Evolutionary conservation across 1,140 invertebrate genomes (phyloP), one percentile per base, ranked within the genome.

Genomic region (Zaprionus capensis): DNA sequence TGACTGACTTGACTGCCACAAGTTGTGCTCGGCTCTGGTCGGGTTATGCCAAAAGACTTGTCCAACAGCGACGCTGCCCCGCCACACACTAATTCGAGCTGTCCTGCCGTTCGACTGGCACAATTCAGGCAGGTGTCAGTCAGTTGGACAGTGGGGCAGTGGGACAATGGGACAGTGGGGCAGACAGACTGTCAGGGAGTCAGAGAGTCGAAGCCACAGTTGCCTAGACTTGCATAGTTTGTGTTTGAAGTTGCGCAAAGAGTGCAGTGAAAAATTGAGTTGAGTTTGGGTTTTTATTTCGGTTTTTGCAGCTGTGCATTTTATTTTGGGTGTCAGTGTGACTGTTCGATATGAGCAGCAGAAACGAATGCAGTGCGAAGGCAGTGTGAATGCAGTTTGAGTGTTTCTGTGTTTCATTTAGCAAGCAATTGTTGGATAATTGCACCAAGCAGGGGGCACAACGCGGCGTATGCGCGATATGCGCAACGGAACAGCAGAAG

Each of bases 91-190:
- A 77, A 58, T 68, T 69, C n/a, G 36, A 49, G 46, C 71, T 74
- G 72, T 64, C 68, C 56, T 79, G 65, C n/a, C 41, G 31, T 49
- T 41, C 28, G 46, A 49, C 41, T 64, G 76, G 57, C 71, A 80
- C 58, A 80, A 70, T 83, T 87, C 78, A 78, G 78, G 83, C 84
- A 88, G 79, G 72, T 83, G 79, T 82, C 82, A 81, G 81, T 77
- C 49, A 59, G 61, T 38, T 55, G n/a, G 74, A 57, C 75, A 69
- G 65, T 31, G 41, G 46, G 65, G 11, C 41, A 49, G 15, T 38
- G 31, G 12, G 56, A 26, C 46, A 55, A 34, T 59, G 41, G 38
- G 66, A 59, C 26, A 24, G 74, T 84, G 74, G 79, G 81, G 58
- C 53, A 41, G 58, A 51, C 62, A 63, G 55, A 31, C 28, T 31